Percentiles rank a stretch among this genome's conserved stretches.
phyloP scores from a whole-genome alignment of 2,113 vertebrate species.

The Globicephala melas region DNA sequence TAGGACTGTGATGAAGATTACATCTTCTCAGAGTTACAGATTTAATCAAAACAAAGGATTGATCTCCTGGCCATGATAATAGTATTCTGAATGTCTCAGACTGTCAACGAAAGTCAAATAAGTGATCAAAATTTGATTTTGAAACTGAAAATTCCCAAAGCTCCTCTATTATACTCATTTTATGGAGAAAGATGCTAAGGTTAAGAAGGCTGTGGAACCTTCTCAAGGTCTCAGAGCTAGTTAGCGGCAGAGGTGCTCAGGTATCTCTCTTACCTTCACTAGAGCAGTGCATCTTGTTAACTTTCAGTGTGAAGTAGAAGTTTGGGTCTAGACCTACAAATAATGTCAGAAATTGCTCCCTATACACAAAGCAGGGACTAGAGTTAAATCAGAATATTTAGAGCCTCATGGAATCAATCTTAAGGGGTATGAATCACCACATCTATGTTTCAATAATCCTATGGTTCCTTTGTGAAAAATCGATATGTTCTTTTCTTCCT shows the following conservation, averaged over 20 bases:
- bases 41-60: background rate
- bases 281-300: background rate
- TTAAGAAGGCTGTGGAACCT: background rate
- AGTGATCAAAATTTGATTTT: conserved; percentile 18
- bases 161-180: background rate
- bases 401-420: background rate
- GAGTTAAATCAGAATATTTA: background rate
- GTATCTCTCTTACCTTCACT: background rate
- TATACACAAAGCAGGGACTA: background rate
- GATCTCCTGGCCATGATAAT: background rate
- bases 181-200: background rate
- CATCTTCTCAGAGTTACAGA: background rate
- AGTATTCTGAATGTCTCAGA: background rate
- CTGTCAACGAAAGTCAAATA: background rate
- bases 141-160: background rate
- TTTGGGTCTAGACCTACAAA: background rate
- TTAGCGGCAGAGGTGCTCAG: background rate
- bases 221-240: background rate
- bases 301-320: background rate
- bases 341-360: background rate
- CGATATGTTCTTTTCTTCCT: background rate
- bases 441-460: background rate
- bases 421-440: background rate
- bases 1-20: background rate
- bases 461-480: background rate